Base-by-base conservation (phyloP, 2,113 vertebrate species). In the Camarhynchus parvulus region DNA sequence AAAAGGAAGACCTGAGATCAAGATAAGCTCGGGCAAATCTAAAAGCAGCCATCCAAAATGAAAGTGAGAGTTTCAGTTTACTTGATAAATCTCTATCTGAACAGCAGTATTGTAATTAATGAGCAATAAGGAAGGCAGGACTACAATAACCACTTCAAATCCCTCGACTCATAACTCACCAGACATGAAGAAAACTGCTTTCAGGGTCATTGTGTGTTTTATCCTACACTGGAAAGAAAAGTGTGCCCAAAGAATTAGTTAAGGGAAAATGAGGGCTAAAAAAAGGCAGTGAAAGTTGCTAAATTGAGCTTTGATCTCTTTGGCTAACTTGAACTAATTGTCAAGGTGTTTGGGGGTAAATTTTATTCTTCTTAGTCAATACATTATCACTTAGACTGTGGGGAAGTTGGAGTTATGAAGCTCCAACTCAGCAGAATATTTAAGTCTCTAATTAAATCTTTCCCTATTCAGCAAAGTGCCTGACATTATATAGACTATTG, bases 381-480 rank as follows among this genome's bases (percentile, higher is more conserved):
- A 64, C 5, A 20, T 80, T 76, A 90, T 56, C 55, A 70, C 39
- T 77, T 37, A 50, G 20, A 37, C 21, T 68, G 13, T 35, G 82
- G 72, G 27, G 47, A 80, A 94, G 46, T 31, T 66, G 66, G 27
- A 68, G n/a, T 56, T 62, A 80, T 25, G 21, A 92, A 88, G 35
- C 9, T 30, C 24, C 1, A 0, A 52, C 42, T 94, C 76, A 90
- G 86, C 70, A 94, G 73, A 92, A 74, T 78, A 87, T 74, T 86
- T 62, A 83, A 83, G 72, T 42, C 25, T 62, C 25, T 90, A 92
- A 83, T 90, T 88, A 93, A 93, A 86, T 70, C 50, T 52, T 78
- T 81, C 22, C 30, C 24, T 78, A 52, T 69, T 86, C 85, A 90
- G 79, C 66, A 86, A 72, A 87, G 47, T 83, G 52, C 24, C 44